Conservation (phyloP, 2,888 invertebrate species). For the Platycnemis pennipes region DNA sequence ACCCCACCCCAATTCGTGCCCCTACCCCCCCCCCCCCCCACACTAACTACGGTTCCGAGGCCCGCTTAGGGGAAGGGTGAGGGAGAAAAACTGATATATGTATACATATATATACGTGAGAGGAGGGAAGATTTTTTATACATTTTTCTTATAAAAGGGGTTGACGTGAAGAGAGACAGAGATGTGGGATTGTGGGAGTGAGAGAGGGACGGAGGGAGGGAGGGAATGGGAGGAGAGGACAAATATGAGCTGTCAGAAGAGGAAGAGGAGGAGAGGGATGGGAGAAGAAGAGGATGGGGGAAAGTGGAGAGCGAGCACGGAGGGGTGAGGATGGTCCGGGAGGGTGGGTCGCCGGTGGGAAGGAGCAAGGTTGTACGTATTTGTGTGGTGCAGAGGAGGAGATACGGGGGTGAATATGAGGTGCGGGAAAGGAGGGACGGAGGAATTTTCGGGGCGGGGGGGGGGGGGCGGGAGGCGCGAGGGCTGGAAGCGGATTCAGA, state of each 20-base stretch:
- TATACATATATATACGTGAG: not conserved
- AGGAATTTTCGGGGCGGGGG: not conserved
- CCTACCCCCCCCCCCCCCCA: no score
- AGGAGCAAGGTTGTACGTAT: not conserved
- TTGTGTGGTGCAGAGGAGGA: not conserved
- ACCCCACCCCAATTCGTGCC: not conserved
- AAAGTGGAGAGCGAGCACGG: not conserved
- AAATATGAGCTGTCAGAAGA: conserved; percentile 14
- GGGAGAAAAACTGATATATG: not conserved
- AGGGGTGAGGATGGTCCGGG: not conserved
- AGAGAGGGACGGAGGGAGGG: not conserved
- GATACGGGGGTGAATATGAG: not conserved
- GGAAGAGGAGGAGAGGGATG: not conserved
- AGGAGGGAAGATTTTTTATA: not conserved
- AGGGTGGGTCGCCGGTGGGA: not conserved
- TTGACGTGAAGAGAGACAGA: conserved; percentile 32
- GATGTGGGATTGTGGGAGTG: not conserved
- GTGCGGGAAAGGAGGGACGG: not conserved
- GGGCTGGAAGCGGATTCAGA: not conserved
- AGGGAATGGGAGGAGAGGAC: not conserved
- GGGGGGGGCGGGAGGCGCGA: not conserved
- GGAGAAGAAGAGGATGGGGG: not conserved
- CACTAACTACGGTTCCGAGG: not conserved
- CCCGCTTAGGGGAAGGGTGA: not conserved
- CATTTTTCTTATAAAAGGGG: not conserved